A percentile compares a stretch with the other conserved stretches of the same genome.
Conservation (phyloP, 2,113 vertebrate genomes). For the Laticauda colubrina region DNA sequence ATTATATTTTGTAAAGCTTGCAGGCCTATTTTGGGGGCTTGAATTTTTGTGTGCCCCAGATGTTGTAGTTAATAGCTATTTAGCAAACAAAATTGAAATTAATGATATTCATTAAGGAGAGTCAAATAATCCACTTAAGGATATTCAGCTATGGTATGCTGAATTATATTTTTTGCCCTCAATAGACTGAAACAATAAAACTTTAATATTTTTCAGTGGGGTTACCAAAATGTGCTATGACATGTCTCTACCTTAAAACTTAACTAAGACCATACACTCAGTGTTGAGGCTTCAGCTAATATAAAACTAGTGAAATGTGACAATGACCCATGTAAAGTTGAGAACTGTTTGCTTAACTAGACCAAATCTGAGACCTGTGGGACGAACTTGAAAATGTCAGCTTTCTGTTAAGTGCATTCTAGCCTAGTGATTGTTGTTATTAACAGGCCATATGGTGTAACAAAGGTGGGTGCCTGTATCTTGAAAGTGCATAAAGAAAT, state of each 20-base stretch:
- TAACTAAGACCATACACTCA: not conserved
- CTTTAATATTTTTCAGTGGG: slow-evolving; percentile 2
- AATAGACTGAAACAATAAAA: not conserved
- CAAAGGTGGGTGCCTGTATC: slow-evolving; percentile 69
- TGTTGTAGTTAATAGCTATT: not conserved
- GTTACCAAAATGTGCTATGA: not conserved
- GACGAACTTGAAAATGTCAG: slow-evolving; percentile 65
- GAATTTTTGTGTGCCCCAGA: not conserved
- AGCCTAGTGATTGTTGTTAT: slow-evolving; percentile 58
- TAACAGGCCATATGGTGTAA: slow-evolving; percentile 63
- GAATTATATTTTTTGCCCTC: not conserved
- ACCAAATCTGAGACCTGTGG: slow-evolving; percentile 42
- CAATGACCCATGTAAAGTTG: not conserved
- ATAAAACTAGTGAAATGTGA: not conserved
- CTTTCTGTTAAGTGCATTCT: slow-evolving; percentile 60
- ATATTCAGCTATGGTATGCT: not conserved
- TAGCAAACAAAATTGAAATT: slow-evolving; percentile 6
- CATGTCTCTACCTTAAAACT: not conserved
- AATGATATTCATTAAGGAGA: slow-evolving; percentile 25
- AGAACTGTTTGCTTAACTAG: slow-evolving; percentile 30
- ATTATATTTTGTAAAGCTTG: not conserved
- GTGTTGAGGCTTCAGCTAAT: slow-evolving; percentile 17
- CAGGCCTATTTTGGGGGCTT: not conserved
- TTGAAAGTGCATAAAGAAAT: slow-evolving; percentile 72
- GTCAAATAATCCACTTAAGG: not conserved